Percentiles rank a stretch among this genome's conserved stretches.
Evolutionary conservation across 2,113 vertebrate species (phyloP).

Genomic region (Poeciliopsis retropinna): DNA sequence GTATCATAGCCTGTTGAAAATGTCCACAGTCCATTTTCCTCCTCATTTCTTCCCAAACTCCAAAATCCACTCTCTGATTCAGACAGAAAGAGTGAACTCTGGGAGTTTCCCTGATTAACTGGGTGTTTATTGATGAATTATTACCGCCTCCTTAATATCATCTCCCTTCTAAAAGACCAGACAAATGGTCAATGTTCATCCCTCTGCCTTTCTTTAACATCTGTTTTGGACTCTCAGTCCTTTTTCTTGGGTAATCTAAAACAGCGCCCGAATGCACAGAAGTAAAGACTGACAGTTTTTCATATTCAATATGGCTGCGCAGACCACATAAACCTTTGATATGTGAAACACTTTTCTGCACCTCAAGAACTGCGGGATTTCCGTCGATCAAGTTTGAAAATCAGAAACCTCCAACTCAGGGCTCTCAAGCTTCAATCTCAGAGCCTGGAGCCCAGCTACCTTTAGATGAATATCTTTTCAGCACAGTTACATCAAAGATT

Average conservation of each 20-base stretch:
- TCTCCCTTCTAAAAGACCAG: constrained; percentile 5
- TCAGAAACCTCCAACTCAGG: neutral
- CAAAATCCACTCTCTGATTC: constrained; percentile 19
- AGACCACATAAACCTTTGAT: constrained; percentile 20
- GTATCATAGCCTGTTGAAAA: constrained; percentile 58
- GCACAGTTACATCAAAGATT: neutral
- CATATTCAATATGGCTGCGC: constrained; percentile 25
- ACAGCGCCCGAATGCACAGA: constrained; percentile 34
- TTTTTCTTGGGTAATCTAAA: constrained; percentile 22
- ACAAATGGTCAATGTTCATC: neutral
- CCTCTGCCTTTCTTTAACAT: neutral
- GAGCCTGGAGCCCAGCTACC: too few relatives aligned
- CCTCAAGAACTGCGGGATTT: constrained; percentile 23
- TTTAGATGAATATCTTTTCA: neutral
- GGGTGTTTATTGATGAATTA: constrained; percentile 42
- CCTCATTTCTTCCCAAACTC: constrained; percentile 15
- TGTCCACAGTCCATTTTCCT: constrained; percentile 35
- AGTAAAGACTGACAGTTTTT: constrained; percentile 15
- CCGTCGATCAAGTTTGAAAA: neutral
- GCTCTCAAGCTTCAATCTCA: neutral
- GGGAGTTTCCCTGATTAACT: constrained; percentile 61
- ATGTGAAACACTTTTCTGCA: constrained; percentile 11
- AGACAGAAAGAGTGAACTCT: neutral
- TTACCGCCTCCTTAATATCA: constrained; percentile 13
- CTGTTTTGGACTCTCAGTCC: neutral